phyloP scores from a whole-genome alignment of 2,888 invertebrate species.

The Philereme vetulata region DNA sequence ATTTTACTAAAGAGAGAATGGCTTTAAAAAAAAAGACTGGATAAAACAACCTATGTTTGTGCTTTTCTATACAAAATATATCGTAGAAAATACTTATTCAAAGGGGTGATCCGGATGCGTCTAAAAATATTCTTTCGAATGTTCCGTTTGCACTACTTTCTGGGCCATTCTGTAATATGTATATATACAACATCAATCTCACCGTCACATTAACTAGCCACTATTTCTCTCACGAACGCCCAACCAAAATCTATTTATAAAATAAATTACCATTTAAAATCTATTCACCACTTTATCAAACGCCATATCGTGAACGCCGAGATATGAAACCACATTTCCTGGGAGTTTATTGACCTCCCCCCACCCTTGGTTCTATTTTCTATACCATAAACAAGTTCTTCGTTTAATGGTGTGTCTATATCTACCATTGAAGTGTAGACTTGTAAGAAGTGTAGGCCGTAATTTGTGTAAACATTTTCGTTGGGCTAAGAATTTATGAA shows the following conservation, averaged over 20 bases:
- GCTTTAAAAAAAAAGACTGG: too few species aligned
- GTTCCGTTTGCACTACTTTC: too few species aligned
- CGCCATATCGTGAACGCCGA: constrained; percentile 26
- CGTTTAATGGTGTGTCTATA: constrained; percentile 18
- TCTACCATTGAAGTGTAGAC: constrained; percentile 8
- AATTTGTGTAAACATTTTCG: constrained; percentile 21
- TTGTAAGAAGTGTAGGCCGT: too few species aligned
- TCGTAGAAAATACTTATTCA: too few species aligned
- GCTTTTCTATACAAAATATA: too few species aligned
- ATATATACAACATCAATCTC: constrained; percentile 5
- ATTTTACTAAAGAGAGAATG: too few species aligned
- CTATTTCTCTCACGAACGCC: constrained; percentile 8
- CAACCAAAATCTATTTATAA: constrained; percentile 10
- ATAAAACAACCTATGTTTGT: too few species aligned
- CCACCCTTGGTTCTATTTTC: constrained; percentile 49
- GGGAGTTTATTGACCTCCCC: constrained; percentile 46
- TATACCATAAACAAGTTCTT: constrained; percentile 43
- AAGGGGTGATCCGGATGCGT: too few species aligned
- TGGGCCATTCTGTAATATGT: too few species aligned
- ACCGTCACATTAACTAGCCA: constrained; percentile 8
- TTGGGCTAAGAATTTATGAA: constrained; percentile 8
- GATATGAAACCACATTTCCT: constrained; percentile 42
- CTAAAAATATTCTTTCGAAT: too few species aligned
- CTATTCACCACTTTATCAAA: constrained; percentile 22
- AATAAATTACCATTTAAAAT: constrained; percentile 22